phyloP scores from a whole-genome alignment of 2,797 vertebrate species.

The Pogoniulus pusillus region DNA sequence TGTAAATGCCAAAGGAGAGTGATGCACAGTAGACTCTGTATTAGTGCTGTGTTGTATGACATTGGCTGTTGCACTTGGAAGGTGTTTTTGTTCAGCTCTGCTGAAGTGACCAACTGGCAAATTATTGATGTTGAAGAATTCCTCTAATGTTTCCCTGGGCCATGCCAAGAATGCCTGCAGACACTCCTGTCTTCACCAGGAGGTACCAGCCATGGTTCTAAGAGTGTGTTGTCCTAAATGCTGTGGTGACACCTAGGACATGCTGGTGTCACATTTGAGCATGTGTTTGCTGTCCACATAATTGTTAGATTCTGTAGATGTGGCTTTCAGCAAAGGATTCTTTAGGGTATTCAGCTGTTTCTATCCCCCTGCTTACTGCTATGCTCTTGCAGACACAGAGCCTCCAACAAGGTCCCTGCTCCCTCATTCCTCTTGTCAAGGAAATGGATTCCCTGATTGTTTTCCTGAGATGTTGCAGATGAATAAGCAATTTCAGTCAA shows the following conservation, averaged over 20 bases:
- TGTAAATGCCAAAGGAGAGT: background rate
- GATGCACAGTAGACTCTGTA: background rate
- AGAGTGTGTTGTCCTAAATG: background rate
- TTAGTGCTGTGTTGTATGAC: background rate
- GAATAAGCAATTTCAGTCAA: background rate
- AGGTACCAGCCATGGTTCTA: background rate
- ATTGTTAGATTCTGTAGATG: background rate
- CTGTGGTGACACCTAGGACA: background rate
- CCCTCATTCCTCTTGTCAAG: background rate
- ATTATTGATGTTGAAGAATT: background rate
- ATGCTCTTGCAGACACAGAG: background rate
- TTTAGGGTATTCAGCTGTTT: background rate
- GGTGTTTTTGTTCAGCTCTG: background rate
- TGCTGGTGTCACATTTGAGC: background rate
- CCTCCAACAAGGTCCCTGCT: background rate
- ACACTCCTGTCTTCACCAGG: background rate
- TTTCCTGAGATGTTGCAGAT: background rate
- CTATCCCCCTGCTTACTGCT: background rate
- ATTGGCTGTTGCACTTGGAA: background rate
- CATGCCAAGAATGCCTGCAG: rapidly evolving
- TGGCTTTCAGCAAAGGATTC: background rate
- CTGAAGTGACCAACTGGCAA: background rate
- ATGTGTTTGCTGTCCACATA: rapidly evolving
- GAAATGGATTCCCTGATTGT: background rate
- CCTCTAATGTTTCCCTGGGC: background rate